Evolutionary conservation across 2,113 vertebrate species (phyloP).

Genomic region (Sinocyclocheilus anshuiensis): DNA sequence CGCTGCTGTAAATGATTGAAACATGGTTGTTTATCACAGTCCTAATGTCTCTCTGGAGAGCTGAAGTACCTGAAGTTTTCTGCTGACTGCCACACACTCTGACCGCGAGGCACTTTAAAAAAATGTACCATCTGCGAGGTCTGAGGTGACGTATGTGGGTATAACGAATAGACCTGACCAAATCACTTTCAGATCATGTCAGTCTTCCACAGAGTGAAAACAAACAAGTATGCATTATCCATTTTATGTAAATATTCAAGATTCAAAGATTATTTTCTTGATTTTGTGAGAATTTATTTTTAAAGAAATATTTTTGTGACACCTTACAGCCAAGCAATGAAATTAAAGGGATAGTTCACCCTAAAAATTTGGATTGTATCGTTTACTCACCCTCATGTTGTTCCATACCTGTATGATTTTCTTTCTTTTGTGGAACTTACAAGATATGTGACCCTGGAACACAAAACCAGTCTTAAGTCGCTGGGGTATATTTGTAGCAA

Average conservation of each 20-base stretch:
- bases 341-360: background rate
- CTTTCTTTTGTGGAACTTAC: background rate
- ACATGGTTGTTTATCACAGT: conserved; percentile 43
- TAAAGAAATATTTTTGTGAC: background rate
- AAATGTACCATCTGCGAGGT: conserved; percentile 22
- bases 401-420: background rate
- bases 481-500: too few species aligned
- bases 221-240: background rate
- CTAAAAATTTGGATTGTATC: background rate
- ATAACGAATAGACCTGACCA: conserved; percentile 11
- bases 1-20: conserved; percentile 51
- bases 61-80: conserved; percentile 32
- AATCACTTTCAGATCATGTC: background rate
- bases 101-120: conserved; percentile 32
- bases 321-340: background rate
- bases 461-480: too few species aligned
- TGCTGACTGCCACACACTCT: conserved; percentile 37
- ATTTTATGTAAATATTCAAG: background rate
- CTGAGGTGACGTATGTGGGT: conserved; percentile 24
- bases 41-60: conserved; percentile 46
- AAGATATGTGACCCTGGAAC: background rate
- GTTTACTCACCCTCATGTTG: background rate
- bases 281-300: background rate
- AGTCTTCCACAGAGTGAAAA: conserved; percentile 5
- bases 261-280: background rate